Evolutionary conservation across 2,888 invertebrate genomes (phyloP).

Genomic region (Cerastis leucographa): DNA sequence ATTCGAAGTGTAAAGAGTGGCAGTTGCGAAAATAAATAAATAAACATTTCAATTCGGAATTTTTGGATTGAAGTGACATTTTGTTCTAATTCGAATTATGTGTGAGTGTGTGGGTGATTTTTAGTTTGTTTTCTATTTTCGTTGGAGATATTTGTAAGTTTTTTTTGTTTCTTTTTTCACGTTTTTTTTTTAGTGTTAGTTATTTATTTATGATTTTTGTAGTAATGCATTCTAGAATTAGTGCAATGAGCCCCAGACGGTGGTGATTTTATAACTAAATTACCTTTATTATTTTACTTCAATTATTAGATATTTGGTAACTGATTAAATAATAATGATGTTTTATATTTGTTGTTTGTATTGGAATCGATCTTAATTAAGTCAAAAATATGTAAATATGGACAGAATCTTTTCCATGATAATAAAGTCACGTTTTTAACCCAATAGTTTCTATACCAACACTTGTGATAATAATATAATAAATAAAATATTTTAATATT

Average conservation of each 20-base stretch:
- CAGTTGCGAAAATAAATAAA: slow-evolving; percentile 56
- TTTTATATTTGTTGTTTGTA: background rate
- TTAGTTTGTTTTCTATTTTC: slow-evolving; percentile 26
- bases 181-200: background rate
- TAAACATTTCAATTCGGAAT: slow-evolving; percentile 51
- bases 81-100: slow-evolving; percentile 38
- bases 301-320: background rate
- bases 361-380: background rate
- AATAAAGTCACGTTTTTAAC: background rate
- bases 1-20: slow-evolving; percentile 73
- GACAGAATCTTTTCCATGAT: background rate
- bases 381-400: background rate
- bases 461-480: background rate
- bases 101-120: slow-evolving; percentile 60
- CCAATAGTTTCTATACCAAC: too few species aligned
- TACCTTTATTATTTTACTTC: background rate
- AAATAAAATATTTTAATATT: too few species aligned
- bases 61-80: slow-evolving; percentile 42
- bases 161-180: slow-evolving; percentile 15
- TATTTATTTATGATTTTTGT: background rate
- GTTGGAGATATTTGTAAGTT: slow-evolving; percentile 52
- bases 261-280: background rate
- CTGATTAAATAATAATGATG: background rate
- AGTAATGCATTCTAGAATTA: background rate
- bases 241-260: background rate